Base-by-base conservation (phyloP, 2,797 vertebrate species). In the Carcharodon carcharias region DNA sequence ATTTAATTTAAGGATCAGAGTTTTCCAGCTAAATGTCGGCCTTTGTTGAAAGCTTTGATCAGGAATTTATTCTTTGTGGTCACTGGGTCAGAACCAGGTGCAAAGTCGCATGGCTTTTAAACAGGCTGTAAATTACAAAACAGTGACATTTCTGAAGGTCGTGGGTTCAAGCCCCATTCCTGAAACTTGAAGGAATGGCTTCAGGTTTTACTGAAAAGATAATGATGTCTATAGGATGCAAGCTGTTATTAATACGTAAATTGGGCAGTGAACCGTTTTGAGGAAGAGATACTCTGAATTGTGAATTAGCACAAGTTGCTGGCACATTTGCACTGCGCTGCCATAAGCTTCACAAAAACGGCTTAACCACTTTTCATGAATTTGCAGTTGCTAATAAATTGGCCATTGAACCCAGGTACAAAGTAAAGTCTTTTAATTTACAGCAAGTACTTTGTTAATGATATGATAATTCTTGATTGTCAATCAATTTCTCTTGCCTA, bases 11-110 rank as follows among this genome's bases (percentile, higher is more conserved):
- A 95, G 16, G 40, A 73, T 50, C 4, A 71, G 94, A 73, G 54
- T 95, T 73, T 58, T 95, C 14, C 50, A 50, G 56, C 69, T 16
- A 95, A 23, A 50, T 50, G 6, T 71, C 56, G 23, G 45, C 23
- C 58, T 73, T 50, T 9, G 65, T 73, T 73, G 31, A 95, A 95
- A 95, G 63, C 50, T 95, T 77, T 56, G 94, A n/a, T 73, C 67
- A 56, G 45, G 54, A 77, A 77, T 54, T 35, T 26, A n/a, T 28
- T 21, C 16, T 77, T 95, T 77, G 28, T 21, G 67, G 67, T 95
- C 69, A 31, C 69, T 63, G 40, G 54, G 69, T 58, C 94, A 73
- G 94, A 56, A 54, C 69, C 69, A 56, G 69, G 94, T 71, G 69
- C 31, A 77, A 1, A 18, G 26, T 93, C 40, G 3, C 12, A 77